Conservation (phyloP, 2,797 vertebrate species). For the Eptatretus atami region DNA sequence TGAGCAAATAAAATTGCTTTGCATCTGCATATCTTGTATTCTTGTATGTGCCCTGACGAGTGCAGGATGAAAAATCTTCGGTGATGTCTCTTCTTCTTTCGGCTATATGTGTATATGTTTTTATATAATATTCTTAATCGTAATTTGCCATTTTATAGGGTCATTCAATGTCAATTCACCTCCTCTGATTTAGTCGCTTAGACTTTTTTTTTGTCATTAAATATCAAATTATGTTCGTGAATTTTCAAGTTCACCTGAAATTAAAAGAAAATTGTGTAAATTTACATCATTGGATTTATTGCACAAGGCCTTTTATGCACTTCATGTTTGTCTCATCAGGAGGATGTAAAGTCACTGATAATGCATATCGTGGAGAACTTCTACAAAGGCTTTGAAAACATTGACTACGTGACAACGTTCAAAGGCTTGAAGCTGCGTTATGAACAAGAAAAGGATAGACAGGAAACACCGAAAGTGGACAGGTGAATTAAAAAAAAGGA, state of each 20-base stretch:
- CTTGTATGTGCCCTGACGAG: no score
- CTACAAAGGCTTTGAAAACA: conserved; percentile 91
- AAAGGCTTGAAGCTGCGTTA: conserved; percentile 89
- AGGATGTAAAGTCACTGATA: conserved; percentile 86
- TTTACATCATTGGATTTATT: background rate
- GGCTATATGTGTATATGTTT: no score
- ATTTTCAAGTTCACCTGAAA: background rate
- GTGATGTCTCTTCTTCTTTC: no score
- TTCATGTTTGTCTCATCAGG: conserved; percentile 20
- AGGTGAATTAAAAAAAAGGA: conserved; percentile 20
- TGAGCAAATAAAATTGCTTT: no score
- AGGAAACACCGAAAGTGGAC: conserved; percentile 60
- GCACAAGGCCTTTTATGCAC: background rate
- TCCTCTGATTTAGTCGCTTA: background rate
- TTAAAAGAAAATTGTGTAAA: background rate
- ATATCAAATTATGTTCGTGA: conserved; percentile 9
- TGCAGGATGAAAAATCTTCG: no score
- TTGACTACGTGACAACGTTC: conserved; percentile 94
- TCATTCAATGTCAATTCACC: background rate
- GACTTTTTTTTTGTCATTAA: background rate
- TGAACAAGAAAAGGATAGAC: conserved; percentile 68
- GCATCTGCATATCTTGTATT: no score
- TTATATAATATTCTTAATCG: no score
- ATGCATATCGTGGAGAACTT: conserved; percentile 97
- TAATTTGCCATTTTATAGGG: background rate